Evolutionary conservation across 1,140 invertebrate species (phyloP).

Genomic region (Drosophila repleta): DNA sequence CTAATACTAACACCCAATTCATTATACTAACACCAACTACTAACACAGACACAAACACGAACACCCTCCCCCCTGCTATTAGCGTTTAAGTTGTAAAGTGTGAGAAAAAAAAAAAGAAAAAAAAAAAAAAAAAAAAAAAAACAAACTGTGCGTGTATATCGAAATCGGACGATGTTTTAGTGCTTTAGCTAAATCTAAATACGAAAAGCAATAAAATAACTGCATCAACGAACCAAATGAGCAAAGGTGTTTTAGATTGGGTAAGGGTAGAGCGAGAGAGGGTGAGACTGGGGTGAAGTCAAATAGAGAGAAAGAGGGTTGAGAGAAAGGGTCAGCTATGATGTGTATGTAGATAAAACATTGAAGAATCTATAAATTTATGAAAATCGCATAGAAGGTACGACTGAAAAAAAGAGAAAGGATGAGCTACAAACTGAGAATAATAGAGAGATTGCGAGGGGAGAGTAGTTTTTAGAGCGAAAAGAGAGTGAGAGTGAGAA

Average conservation of each 20-base stretch:
- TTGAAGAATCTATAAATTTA: no score
- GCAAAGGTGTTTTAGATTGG: neutral
- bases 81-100: conserved; percentile 68
- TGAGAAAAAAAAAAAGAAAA: no score
- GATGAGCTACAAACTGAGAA: neutral
- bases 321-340: neutral
- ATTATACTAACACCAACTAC: neutral
- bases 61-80: conserved; percentile 58
- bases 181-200: conserved; percentile 60
- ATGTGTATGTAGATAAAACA: no score
- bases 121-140: no score
- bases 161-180: conserved; percentile 53
- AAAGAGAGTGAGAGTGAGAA: neutral
- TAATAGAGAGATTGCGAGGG: no score
- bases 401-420: neutral
- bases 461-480: no score
- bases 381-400: conserved; percentile 3
- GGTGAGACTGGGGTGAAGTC: no score
- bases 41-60: conserved; percentile 7
- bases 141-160: conserved; percentile 3
- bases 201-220: conserved; percentile 70
- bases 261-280: neutral
- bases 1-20: neutral
- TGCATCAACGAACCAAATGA: conserved; percentile 41
- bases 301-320: neutral